These are phyloP conservation scores for Alces alces DNA, from an alignment of 2,113 vertebrate species.

Conservation along the genomic window DNA sequence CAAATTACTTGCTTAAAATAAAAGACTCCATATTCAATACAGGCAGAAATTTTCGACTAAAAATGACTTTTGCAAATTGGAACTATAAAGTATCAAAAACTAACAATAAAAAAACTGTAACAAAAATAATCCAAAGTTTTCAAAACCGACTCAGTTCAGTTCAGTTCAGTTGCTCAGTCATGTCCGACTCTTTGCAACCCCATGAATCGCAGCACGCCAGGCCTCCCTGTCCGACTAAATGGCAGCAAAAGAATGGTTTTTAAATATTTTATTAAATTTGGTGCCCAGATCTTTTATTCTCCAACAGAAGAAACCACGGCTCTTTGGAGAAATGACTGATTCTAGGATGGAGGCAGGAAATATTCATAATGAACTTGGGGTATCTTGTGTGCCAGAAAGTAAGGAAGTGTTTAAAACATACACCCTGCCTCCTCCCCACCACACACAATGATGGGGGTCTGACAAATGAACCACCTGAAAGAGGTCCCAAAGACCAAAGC, in stretches of 20 bases:
- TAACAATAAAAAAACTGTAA: not conserved
- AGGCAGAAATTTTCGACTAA: not conserved
- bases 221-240: not conserved
- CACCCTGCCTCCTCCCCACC: rapidly evolving
- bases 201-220: too few species aligned
- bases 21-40: not conserved
- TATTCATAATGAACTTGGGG: not conserved
- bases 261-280: constrained; percentile 1
- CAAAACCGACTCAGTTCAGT: not conserved
- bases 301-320: not conserved
- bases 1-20: constrained; percentile 4
- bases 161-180: too few species aligned
- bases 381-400: not conserved
- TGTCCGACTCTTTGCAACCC: too few species aligned
- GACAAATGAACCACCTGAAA: not conserved
- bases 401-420: not conserved
- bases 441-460: not conserved
- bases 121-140: not conserved
- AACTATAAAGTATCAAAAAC: not conserved
- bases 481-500: not conserved
- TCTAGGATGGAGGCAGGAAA: not conserved
- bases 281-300: not conserved
- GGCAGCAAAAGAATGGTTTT: not conserved
- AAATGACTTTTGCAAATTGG: not conserved
- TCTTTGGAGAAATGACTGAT: not conserved